Conservation (phyloP, 1,140 invertebrate species). For the Acromyrmex charruanus region DNA sequence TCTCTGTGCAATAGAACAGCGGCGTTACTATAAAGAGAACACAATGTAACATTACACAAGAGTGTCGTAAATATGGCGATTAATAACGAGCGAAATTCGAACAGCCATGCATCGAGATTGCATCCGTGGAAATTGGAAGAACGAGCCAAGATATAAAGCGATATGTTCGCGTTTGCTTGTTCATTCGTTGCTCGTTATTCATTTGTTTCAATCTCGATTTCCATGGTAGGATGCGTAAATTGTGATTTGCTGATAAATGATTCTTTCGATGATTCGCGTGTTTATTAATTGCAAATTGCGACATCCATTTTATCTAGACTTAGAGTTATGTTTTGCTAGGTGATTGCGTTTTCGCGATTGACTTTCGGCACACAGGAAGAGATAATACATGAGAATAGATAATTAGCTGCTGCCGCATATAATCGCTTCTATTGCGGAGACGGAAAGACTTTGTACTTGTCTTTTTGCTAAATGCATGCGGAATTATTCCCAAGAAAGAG, state of each 20-base stretch:
- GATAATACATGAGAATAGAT: constrained; percentile 2
- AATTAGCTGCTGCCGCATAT: constrained; percentile 10
- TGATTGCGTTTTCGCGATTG: constrained; percentile 2
- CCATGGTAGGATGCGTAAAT: constrained; percentile 24
- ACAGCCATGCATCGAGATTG: constrained; percentile 32
- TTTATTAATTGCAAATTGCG: constrained; percentile 3
- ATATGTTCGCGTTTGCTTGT: neutral
- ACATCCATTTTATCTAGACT: constrained; percentile 2
- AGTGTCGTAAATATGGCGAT: constrained; percentile 7
- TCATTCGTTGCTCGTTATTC: neutral
- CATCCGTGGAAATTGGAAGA: neutral
- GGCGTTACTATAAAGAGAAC: neutral
- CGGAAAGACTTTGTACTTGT: neutral
- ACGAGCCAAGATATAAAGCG: neutral
- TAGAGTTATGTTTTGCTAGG: neutral
- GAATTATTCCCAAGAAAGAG: neutral
- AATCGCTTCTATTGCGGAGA: neutral
- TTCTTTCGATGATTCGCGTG: constrained; percentile 16
- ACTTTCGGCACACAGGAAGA: neutral
- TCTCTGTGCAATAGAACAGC: neutral
- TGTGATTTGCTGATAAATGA: constrained; percentile 4
- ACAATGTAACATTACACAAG: constrained; percentile 38
- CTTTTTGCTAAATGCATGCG: neutral
- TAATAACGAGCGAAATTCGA: constrained; percentile 35
- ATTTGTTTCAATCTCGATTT: neutral